Evolutionary conservation across 2,888 invertebrate species (phyloP), one percentile per base, ranked within the genome.

Genomic region (Caradrina clavipalpis): DNA sequence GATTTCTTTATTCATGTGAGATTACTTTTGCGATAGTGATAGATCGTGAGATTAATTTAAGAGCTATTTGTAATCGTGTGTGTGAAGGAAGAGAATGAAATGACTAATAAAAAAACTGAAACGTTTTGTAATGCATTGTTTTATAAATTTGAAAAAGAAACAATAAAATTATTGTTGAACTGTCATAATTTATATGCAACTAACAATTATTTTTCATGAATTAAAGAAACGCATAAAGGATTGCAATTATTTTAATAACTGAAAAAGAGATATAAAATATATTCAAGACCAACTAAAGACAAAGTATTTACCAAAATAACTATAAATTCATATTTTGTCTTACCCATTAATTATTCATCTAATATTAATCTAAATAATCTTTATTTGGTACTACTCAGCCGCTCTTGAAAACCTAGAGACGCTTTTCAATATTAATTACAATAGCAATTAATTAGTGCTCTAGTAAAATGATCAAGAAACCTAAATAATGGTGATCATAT

Each of bases 11-110:
- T n/a, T 31, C 35, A 55, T 55, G 58, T 68, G 51, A 63, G 70
- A 69, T 78, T 26, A 21, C 45, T 50, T 66, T 50, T 55, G 6
- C 64, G 57, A 53, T 56, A 71, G 35, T 5, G 17, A n/a, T 19
- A 56, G 26, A 62, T 63, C 21, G 17, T 47, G 42, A 64, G 63
- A 72, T 63, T 22, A 50, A n/a, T 49, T 58, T 53, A 7, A 42
- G 42, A 42, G n/a, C 1, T 0, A 31, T 59, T 39, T 6, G 19
- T 42, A 22, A 67, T 58, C 19, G 8, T 21, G 2, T 45, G 17
- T 63, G 57, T 21, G 47, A 54, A 13, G 8, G 8, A 11, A 69
- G 1, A 39, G 7, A 21, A 51, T 31, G 1, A 59, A 53, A 15
- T n/a, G 15, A 42, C 2, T 10, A 42, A 26, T 26, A 26, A 26